Conservation (phyloP, 2,113 vertebrate species). For the Trichomycterus rosablanca region DNA sequence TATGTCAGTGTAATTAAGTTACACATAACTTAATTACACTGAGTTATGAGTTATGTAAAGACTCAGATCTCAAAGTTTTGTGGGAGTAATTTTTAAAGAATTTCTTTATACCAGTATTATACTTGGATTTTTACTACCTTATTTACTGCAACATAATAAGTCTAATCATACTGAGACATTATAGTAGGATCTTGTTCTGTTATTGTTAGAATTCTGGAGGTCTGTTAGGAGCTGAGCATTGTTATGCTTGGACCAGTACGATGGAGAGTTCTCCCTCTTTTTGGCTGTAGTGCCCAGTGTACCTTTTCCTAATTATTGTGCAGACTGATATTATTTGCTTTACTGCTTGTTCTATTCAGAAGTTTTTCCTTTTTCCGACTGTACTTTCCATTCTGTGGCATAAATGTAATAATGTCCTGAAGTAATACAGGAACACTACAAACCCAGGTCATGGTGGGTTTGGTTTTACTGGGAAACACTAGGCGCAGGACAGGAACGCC, state of each 20-base stretch:
- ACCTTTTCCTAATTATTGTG: slow-evolving; percentile 41
- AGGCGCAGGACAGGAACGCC: no score
- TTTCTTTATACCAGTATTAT: neutral
- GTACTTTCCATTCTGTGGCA: no score
- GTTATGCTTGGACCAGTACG: slow-evolving; percentile 30
- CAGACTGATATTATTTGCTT: slow-evolving; percentile 20
- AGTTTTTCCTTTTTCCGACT: slow-evolving; percentile 24
- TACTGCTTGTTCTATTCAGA: slow-evolving; percentile 1
- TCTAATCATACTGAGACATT: neutral
- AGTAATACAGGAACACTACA: no score
- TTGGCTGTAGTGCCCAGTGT: slow-evolving; percentile 17
- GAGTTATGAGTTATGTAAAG: no score
- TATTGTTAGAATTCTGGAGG: slow-evolving; percentile 35
- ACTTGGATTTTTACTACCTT: neutral
- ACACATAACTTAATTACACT: no score
- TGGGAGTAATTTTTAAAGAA: neutral
- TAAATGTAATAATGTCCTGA: no score
- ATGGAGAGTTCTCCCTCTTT: slow-evolving; percentile 14
- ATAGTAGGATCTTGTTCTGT: slow-evolving; percentile 21
- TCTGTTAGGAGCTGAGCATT: slow-evolving; percentile 33
- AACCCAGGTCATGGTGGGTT: no score
- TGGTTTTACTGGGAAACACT: no score
- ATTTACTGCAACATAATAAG: neutral
- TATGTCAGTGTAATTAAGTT: no score
- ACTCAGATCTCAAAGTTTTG: no score